Evolutionary conservation across 2,797 vertebrate genomes (phyloP).

Genomic region (Todus mexicanus): DNA sequence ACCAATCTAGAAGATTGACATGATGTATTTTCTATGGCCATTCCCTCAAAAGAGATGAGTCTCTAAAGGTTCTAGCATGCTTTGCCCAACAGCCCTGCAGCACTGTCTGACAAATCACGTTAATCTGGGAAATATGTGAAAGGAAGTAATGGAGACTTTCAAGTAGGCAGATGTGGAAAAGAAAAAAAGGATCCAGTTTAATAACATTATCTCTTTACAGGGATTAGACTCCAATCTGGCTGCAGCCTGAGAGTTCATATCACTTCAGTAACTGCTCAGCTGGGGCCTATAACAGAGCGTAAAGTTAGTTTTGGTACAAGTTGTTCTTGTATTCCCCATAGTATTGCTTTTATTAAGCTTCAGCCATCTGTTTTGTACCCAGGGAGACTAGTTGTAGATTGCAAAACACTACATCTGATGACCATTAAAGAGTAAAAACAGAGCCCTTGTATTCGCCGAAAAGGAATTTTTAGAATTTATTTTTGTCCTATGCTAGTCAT

Average conservation of each 20-base stretch:
- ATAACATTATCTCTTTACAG: background rate
- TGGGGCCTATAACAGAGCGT: background rate
- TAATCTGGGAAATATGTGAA: background rate
- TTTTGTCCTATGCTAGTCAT: background rate
- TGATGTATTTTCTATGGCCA: background rate
- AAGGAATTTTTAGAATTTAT: background rate
- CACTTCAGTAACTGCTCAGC: background rate
- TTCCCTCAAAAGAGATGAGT: background rate
- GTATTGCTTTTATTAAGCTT: background rate
- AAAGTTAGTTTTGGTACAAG: background rate
- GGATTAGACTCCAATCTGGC: background rate
- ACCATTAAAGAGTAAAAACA: background rate
- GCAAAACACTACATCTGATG: background rate
- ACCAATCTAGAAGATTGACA: background rate
- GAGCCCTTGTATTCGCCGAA: background rate
- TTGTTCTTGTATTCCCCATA: background rate
- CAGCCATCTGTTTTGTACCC: constrained; percentile 10
- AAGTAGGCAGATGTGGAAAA: background rate
- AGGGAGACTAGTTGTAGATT: background rate
- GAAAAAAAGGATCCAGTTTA: background rate
- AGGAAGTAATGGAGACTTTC: background rate
- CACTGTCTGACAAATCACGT: background rate
- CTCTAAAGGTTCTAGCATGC: background rate
- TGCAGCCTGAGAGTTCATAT: background rate
- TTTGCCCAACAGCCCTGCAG: background rate